Base-by-base conservation (phyloP, 2,888 invertebrate genomes). In the Pediacus dermestoides region DNA sequence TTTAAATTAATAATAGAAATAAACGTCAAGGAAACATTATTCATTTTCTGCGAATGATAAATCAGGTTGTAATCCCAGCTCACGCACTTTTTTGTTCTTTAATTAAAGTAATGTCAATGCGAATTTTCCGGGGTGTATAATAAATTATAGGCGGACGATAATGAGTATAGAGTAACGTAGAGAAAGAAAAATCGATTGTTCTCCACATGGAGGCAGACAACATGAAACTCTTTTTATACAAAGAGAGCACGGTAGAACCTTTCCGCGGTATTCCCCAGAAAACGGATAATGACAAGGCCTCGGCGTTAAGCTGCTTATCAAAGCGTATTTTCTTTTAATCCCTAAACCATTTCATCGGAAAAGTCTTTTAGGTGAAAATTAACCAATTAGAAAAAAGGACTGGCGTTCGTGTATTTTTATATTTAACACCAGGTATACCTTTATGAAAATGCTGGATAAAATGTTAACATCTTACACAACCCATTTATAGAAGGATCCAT, bases 281-380 rank as follows among this genome's bases (percentile, higher is more conserved):
- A 28, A 26, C 4, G 26, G 26, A 26, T 26, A 26, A 26, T 9
- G 35, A 34, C 39, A 44, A 39, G 40, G 37, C 33, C 39, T 39
- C 38, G 43, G 47, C 45, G 46, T 44, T 50, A 50, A 51, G 51
- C 48, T 45, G 51, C 48, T 51, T 51, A 51, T 47, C 42, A 44
- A 38, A 48, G 51, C 48, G 46, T 51, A 48, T 47, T 51, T 51
- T 51, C 51, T 51, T 51, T 48, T 51, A 48, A 51, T 46, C 48
- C 46, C 34, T 41, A 46, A 44, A 47, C 51, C 48, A 42, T 45
- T 50, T 48, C 36, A 46, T 47, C 48, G 46, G 44, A 46, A 50
- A 35, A 35, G 47, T 41, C 46, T 50, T 46, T 46, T 38, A 39
- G 42, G 47, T 45, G 47, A 39, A 39, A 51, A 49, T 45, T 48